Base-by-base conservation (phyloP, 2,113 vertebrate species). In the Benitochromis conjunctus region DNA sequence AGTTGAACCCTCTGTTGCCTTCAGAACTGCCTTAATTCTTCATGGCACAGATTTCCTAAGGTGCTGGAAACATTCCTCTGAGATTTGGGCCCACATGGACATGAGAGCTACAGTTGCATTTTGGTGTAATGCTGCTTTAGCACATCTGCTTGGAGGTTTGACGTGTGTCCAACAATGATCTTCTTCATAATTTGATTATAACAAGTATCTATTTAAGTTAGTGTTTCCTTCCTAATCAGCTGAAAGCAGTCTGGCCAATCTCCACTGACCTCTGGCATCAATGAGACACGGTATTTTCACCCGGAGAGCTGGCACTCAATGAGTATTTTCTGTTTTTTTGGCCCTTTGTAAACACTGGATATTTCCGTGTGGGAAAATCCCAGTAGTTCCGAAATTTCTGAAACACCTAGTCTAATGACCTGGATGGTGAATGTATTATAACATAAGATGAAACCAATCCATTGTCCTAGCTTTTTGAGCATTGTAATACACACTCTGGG, bases 401-500 rank as follows among this genome's bases (percentile, higher is more conserved):
- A 69, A 69, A 69, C 62, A 69, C 62, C 43, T 41, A 69, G 7
- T 10, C 31, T 29, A 74, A 74, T 74, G 41, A 74, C 48, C 66
- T 74, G 41, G 41, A 41, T 12, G 18, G 24, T 1, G 0, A 48
- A 46, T 5, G 21, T 74, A 6, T 71, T 48, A 11, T 29, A 71
- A 26, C 66, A 48, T 11, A 2, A 74, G 43, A 29, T 19, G 24
- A 29, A 74, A 74, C 24, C 9, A 74, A 74, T 7, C 0, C 2
- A 36, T 18, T 13, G 1, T 46, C 55, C 8, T 9, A 21, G 1
- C 4, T 87, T 11, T 34, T 13, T 34, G 4, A 77, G 26, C 12
- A 43, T 18, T 76, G 86, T 41, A 46, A 78, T 93, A 95, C 96
- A 29, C 62, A 97, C 96, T 97, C 88, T 96, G 94, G 82, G 91